Evolutionary conservation across 2,888 invertebrate species (phyloP), one percentile per base, ranked within the genome.

Genomic region (Philopedon plagiatum): DNA sequence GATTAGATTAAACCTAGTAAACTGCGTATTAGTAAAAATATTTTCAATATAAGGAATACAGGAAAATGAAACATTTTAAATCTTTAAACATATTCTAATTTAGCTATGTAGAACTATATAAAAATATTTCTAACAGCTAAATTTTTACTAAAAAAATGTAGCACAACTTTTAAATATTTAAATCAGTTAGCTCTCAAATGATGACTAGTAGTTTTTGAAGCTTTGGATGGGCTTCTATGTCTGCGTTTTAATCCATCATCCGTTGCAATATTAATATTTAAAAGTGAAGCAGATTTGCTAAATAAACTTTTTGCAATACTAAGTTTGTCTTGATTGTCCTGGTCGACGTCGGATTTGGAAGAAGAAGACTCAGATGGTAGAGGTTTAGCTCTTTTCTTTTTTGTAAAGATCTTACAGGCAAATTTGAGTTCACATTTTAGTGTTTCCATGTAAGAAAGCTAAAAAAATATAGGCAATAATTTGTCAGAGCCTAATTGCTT

Each of bases 401-500:
- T 90, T 77, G 91, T 89, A 89, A 91, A 91, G 79, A 94, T 89
- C 82, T 91, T 90, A 7, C 93, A 80, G 0, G 92, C 92, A 81
- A 94, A 94, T 73, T 88, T 86, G 0, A 92, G 80, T 82, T 94
- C 94, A 0, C 90, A 87, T 83, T 89, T 88, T 26, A 93, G 86
- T 0, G 93, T 93, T 79, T 93, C 91, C 63, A 87, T 84, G 18
- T 90, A 90, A 0, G 91, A 88, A 80, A 93, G 89, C 93, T 93
- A 83, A 2, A 85, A 86, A 32, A 37, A 19, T 0, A 37, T 5
- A 34, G 9, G 32, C 3, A 56, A n/a, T n/a, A n/a, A n/a, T n/a
- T n/a, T n/a, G n/a, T n/a, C n/a, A n/a, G n/a, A n/a, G n/a, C n/a
- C n/a, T n/a, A n/a, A n/a, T n/a, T n/a, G n/a, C n/a, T n/a, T n/a